Conservation (phyloP, 2,888 invertebrate species). For the Vanessa cardui region DNA sequence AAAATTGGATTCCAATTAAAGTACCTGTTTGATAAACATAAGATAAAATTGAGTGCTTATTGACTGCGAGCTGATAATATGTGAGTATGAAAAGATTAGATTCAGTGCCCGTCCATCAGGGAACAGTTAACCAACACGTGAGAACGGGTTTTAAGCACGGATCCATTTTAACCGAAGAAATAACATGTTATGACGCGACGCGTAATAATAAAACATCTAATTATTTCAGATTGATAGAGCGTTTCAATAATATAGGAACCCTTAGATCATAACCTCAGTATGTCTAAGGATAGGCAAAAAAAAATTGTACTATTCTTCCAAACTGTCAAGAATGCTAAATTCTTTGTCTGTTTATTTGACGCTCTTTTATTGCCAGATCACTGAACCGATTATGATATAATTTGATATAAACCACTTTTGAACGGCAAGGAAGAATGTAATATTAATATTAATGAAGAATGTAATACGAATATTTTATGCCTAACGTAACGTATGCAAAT, state of each 20-base stretch:
- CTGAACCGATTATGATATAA: no score
- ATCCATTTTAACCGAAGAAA: conserved; percentile 10
- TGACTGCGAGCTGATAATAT: conserved; percentile 32
- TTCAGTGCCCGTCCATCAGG: not conserved
- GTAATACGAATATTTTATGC: no score
- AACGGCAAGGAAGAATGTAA: no score
- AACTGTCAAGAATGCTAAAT: no score
- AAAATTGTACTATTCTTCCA: no score
- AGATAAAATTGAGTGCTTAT: conserved; percentile 35
- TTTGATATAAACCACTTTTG: no score
- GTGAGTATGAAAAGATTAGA: conserved; percentile 21
- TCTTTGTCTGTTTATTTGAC: no score
- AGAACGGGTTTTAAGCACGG: conserved; percentile 18
- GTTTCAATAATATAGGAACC: not conserved
- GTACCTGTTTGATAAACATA: conserved; percentile 32
- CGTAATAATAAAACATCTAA: conserved; percentile 14
- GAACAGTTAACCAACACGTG: conserved; percentile 23
- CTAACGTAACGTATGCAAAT: conserved; percentile 1
- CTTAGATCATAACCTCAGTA: not conserved
- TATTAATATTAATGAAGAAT: no score
- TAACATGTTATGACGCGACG: conserved; percentile 7
- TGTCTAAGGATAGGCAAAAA: no score
- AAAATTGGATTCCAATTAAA: conserved; percentile 31
- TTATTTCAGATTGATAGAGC: not conserved
- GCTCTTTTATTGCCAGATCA: no score